Conservation (phyloP, 2,113 vertebrate species). For the Onychostruthus taczanowskii region DNA sequence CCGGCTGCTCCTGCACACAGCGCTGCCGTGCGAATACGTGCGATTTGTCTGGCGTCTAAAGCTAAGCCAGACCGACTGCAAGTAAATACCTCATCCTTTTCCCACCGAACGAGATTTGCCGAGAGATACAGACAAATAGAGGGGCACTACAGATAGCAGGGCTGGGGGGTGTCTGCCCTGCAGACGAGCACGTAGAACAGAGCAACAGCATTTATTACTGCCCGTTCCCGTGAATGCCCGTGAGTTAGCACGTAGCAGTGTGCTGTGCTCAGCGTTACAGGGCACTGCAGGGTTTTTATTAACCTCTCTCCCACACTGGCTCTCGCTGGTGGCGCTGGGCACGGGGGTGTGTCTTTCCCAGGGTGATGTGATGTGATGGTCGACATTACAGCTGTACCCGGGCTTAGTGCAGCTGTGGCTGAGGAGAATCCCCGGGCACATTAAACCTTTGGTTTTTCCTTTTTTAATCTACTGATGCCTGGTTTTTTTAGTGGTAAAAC, state of each 20-base stretch:
- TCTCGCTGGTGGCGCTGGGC: background rate
- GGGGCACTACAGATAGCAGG: rapidly evolving
- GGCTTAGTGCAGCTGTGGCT: background rate
- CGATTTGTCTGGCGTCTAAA: background rate
- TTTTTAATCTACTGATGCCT: background rate
- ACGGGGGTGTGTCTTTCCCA: background rate
- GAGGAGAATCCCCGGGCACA: background rate
- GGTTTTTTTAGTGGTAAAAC: background rate
- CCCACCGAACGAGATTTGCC: background rate
- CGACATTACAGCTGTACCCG: background rate
- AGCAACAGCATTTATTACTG: background rate
- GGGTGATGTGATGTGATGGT: background rate
- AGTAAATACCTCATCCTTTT: background rate
- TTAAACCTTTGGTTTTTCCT: background rate
- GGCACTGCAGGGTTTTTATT: background rate
- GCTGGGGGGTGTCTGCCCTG: background rate
- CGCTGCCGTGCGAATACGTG: background rate
- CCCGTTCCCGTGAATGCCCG: background rate
- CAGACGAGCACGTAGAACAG: background rate
- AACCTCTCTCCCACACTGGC: background rate
- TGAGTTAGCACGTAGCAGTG: background rate
- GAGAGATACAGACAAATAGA: rapidly evolving
- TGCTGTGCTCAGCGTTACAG: background rate
- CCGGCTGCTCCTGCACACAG: background rate
- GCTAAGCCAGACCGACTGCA: background rate